A percentile compares a stretch with the other conserved stretches of the same genome.
Evolutionary conservation across 2,797 vertebrate species (phyloP).

Genomic region (Dipus sagitta): DNA sequence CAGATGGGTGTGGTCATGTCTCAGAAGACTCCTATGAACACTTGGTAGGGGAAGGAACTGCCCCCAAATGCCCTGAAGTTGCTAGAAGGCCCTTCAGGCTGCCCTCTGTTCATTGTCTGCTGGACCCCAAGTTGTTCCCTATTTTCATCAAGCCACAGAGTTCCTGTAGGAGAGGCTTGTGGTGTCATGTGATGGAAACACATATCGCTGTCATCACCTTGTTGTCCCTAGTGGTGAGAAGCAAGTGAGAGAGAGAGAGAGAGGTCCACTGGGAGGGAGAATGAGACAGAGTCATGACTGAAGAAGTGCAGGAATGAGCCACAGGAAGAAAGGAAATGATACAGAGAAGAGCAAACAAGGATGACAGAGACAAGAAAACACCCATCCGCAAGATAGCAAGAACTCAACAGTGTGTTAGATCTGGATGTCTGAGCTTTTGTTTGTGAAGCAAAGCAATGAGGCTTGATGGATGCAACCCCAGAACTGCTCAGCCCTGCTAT

Average conservation of each 20-base stretch:
- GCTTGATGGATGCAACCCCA: neutral
- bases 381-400: neutral
- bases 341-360: neutral
- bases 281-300: too few species aligned
- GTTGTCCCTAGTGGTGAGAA: neutral
- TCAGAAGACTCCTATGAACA: neutral
- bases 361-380: neutral
- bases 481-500: neutral
- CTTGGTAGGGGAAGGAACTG: neutral
- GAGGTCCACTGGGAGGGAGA: fast-evolving
- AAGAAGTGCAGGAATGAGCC: fast-evolving
- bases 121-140: fast-evolving
- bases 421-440: neutral
- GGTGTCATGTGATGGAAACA: fast-evolving
- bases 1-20: neutral
- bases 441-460: too few species aligned
- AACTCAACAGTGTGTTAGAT: neutral
- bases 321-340: neutral
- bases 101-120: neutral
- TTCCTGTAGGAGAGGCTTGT: fast-evolving
- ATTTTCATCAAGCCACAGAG: too few species aligned
- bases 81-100: neutral
- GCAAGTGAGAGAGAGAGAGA: neutral
- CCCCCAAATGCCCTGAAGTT: neutral
- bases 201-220: fast-evolving